Evolutionary conservation across 2,888 invertebrate species (phyloP), one percentile per base, ranked within the genome.

Genomic region (Latrodectus elegans): DNA sequence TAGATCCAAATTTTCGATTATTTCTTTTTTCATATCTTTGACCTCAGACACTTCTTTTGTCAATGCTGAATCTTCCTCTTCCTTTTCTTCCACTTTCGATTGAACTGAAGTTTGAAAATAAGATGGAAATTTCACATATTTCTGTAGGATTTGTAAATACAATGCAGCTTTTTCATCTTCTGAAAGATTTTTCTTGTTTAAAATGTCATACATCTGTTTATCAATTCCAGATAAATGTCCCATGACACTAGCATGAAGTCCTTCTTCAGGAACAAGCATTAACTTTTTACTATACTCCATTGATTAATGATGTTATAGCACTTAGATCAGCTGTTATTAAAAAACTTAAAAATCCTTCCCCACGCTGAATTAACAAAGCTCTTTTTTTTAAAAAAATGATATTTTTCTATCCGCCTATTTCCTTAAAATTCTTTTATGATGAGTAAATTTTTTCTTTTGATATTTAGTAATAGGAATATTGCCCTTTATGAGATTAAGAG

Each of bases 281-380:
- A 55, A 55, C 14, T 76, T 83, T 49, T 75, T 81, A 74, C 14
- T 26, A 22, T 52, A 26, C 52, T 83, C 83, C 83, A 83, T 73
- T 22, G 15, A 78, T 53, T 2, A 77, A 14, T 6, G 78, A 38
- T 11, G 26, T 26, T 52, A 84, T 15, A 12, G 77, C 55, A 10
- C 26, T 49, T 10, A 73, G 26, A 0, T 73, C 72, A 11, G 78
- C 67, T 12, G 84, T 73, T 14, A 84, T 72, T 1, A 84, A 65
- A 17, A 84, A 15, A 12, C 70, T 70, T 67, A 84, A 67, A 72
- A 78, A 73, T n/a, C 84, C 71, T 8, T 67, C 55, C n/a, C n/a
- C n/a, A 49, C 55, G 22, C 38, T 78, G 84, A 15, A 78, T 38
- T 9, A 84, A 49, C 51, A 84, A 14, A 38, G 51, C 26, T 60